Evolutionary conservation across 1,140 invertebrate genomes (phyloP).

Genomic region (Anastrepha ludens): DNA sequence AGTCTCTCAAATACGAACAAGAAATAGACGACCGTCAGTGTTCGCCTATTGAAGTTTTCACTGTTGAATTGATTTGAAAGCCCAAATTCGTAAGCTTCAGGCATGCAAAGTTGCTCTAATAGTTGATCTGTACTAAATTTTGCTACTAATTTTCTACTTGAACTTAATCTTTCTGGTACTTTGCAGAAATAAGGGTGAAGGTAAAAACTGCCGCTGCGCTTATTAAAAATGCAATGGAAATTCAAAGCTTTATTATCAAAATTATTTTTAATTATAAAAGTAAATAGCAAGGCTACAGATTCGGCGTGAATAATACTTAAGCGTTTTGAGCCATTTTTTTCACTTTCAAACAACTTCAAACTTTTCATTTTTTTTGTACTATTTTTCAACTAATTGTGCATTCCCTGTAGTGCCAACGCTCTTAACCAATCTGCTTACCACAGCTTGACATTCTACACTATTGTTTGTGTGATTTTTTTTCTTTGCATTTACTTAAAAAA

Average conservation of each 20-base stretch:
- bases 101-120: not conserved
- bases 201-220: slow-evolving; percentile 14
- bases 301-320: not conserved
- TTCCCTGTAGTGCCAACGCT: not conserved
- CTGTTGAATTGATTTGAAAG: not conserved
- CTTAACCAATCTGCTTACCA: too few relatives aligned
- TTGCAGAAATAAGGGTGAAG: not conserved
- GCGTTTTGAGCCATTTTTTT: not conserved
- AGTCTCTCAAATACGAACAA: too few relatives aligned
- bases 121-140: not conserved
- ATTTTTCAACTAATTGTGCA: not conserved
- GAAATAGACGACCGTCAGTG: too few relatives aligned
- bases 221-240: not conserved
- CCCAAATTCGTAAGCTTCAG: not conserved
- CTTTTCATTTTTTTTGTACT: not conserved
- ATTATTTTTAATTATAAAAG: not conserved
- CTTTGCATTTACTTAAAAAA: not conserved
- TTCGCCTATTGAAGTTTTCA: too few relatives aligned
- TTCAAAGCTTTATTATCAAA: not conserved
- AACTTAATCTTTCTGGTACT: not conserved
- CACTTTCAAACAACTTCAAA: slow-evolving; percentile 17
- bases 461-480: not conserved
- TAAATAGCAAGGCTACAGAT: not conserved
- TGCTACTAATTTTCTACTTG: not conserved
- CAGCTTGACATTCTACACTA: not conserved